Percentiles rank a stretch among this genome's conserved stretches.
Conservation (phyloP, 2,113 vertebrate genomes). For the Hippocampus mohnikei region DNA sequence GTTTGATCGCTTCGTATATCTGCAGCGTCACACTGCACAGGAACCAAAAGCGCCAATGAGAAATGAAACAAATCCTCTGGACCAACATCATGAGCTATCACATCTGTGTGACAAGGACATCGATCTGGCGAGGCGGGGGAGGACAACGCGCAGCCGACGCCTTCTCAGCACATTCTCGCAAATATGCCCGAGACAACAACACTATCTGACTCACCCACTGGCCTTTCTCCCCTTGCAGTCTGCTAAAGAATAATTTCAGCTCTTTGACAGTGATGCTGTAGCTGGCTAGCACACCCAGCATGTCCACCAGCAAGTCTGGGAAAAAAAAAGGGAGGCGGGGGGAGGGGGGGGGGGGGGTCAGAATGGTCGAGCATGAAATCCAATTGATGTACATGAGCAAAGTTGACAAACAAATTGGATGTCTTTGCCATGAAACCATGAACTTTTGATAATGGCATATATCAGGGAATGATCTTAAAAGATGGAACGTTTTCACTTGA, state of each 20-base stretch:
- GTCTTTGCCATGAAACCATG: neutral
- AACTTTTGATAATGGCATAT: neutral
- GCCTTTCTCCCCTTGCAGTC: conserved; percentile 90
- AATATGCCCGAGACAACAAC: conserved; percentile 26
- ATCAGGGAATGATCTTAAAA: neutral
- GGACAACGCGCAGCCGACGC: conserved; percentile 16
- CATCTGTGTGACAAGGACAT: conserved; percentile 15
- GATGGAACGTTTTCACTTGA: conserved; percentile 30
- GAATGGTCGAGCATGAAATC: neutral
- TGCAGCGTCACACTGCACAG: conserved; percentile 6
- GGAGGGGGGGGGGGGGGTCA: neutral
- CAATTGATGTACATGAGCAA: neutral
- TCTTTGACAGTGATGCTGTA: conserved; percentile 97
- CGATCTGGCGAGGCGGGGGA: conserved; percentile 15
- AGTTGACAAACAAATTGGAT: neutral
- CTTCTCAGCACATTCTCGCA: conserved; percentile 48
- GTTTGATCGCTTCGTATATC: conserved; percentile 4
- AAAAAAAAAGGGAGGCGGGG: conserved; percentile 6
- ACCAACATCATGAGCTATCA: conserved; percentile 37
- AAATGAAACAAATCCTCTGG: neutral
- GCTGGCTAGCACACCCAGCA: conserved; percentile 93
- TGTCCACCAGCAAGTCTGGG: conserved; percentile 93
- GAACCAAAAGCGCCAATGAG: neutral
- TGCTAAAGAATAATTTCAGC: conserved; percentile 96
- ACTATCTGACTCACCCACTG: conserved; percentile 84